These are phyloP conservation scores for Latheticus oryzae DNA, from an alignment of 2,888 invertebrate genomes.

Conservation along the genomic window DNA sequence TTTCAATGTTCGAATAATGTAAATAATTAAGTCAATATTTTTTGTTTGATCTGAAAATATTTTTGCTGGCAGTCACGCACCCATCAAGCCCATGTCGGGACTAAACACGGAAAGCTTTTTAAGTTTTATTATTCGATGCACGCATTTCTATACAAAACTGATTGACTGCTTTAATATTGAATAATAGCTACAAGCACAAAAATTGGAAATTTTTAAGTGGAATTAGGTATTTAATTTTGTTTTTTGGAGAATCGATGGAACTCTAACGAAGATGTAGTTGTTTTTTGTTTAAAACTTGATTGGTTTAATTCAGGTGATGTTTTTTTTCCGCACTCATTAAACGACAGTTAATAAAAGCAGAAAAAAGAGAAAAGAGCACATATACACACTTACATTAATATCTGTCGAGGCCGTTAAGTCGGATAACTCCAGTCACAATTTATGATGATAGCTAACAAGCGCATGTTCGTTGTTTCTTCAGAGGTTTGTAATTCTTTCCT, in stretches of 20 bases:
- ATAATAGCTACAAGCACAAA: too few species aligned
- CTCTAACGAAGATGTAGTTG: constrained; percentile 20
- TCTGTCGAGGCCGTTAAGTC: constrained; percentile 54
- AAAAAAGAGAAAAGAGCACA: constrained; percentile 44
- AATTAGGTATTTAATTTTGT: too few species aligned
- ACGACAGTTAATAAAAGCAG: constrained; percentile 43
- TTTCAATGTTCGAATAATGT: constrained; percentile 38
- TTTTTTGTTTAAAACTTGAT: constrained; percentile 5
- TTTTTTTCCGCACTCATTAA: constrained; percentile 42
- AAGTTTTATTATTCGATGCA: constrained; percentile 60
- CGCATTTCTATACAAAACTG: constrained; percentile 55
- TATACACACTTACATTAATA: constrained; percentile 53
- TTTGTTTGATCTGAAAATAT: constrained; percentile 53
- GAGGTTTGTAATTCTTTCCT: constrained; percentile 52
- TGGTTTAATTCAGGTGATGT: constrained; percentile 21
- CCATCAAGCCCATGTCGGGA: constrained; percentile 53
- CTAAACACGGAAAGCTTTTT: constrained; percentile 62
- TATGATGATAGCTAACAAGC: constrained; percentile 58
- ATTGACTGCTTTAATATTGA: constrained; percentile 59
- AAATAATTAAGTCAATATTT: constrained; percentile 53
- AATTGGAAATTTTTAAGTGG: too few species aligned
- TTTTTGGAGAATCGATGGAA: too few species aligned
- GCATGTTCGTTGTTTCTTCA: constrained; percentile 54
- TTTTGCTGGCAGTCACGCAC: constrained; percentile 55
- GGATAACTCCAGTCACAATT: constrained; percentile 54